A percentile compares a stretch with the other conserved stretches of the same genome.
phyloP scores from a whole-genome alignment of 2,888 invertebrate species.

The Xestia rhomboidea region DNA sequence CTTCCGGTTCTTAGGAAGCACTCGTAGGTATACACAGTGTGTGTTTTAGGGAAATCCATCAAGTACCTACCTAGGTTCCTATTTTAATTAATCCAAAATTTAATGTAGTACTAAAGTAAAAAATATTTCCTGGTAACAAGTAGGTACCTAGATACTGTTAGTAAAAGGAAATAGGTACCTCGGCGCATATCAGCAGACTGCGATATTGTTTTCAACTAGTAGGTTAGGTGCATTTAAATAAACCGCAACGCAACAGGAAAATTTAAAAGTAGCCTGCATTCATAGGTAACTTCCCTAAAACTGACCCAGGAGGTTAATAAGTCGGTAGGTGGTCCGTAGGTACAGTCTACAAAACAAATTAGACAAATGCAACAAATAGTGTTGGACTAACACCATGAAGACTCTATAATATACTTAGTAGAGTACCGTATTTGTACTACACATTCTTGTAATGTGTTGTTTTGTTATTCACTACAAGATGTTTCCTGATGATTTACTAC shows the following conservation, averaged over 20 bases:
- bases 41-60: background rate
- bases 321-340: background rate
- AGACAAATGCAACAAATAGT: too few species aligned
- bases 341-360: too few species aligned
- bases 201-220: background rate
- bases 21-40: background rate
- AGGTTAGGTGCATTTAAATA: background rate
- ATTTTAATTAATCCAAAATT: background rate
- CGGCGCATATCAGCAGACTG: background rate
- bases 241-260: background rate
- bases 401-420: background rate
- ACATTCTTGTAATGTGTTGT: slow-evolving; percentile 17
- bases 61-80: background rate
- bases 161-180: slow-evolving; percentile 9
- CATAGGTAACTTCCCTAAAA: background rate
- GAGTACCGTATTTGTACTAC: background rate
- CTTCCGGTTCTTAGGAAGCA: background rate
- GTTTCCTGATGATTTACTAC: slow-evolving; percentile 34
- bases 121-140: background rate
- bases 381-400: background rate
- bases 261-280: background rate
- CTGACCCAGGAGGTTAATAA: background rate
- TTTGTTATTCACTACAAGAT: slow-evolving; percentile 19
- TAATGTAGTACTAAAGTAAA: background rate
- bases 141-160: background rate